phyloP scores from a whole-genome alignment of 2,113 vertebrate genomes.

The Corythornis cristatus region DNA sequence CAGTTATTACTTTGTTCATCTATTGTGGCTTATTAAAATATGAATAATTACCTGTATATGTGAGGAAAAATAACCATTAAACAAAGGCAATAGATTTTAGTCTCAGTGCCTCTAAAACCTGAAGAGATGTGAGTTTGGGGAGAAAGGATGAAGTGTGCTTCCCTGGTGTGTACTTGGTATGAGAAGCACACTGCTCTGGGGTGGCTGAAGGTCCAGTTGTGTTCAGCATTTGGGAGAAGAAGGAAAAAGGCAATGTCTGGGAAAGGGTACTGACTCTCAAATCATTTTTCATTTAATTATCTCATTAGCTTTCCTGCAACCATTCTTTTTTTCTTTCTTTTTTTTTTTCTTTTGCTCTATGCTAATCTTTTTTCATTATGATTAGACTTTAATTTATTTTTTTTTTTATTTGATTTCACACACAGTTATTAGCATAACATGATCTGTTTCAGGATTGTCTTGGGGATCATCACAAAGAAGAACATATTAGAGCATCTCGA shows the following conservation, averaged over 20 bases:
- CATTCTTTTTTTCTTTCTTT: background rate
- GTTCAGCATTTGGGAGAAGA: constrained; percentile 2
- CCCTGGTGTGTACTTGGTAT: background rate
- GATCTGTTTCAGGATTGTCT: constrained; percentile 99
- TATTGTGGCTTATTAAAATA: background rate
- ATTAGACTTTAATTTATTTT: constrained; percentile 69
- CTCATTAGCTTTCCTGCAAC: constrained; percentile 61
- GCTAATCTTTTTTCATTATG: constrained; percentile 66
- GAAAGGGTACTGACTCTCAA: constrained; percentile 24
- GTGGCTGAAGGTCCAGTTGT: background rate
- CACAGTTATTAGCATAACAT: constrained; percentile 90
- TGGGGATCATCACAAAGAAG: constrained; percentile 99
- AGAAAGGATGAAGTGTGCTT: background rate
- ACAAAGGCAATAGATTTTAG: background rate
- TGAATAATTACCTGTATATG: background rate
- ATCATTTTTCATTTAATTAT: constrained; percentile 63
- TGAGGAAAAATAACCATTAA: background rate
- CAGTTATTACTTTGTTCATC: background rate
- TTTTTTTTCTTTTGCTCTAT: constrained; percentile 37
- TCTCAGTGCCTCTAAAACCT: background rate
- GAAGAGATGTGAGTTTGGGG: background rate
- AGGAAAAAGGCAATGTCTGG: background rate
- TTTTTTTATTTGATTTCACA: constrained; percentile 77
- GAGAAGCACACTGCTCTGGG: background rate
- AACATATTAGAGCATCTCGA: constrained; percentile 99